These are phyloP conservation scores for Ranitomeya imitator DNA, from an alignment of 2,113 vertebrate species.

Conservation along the genomic window DNA sequence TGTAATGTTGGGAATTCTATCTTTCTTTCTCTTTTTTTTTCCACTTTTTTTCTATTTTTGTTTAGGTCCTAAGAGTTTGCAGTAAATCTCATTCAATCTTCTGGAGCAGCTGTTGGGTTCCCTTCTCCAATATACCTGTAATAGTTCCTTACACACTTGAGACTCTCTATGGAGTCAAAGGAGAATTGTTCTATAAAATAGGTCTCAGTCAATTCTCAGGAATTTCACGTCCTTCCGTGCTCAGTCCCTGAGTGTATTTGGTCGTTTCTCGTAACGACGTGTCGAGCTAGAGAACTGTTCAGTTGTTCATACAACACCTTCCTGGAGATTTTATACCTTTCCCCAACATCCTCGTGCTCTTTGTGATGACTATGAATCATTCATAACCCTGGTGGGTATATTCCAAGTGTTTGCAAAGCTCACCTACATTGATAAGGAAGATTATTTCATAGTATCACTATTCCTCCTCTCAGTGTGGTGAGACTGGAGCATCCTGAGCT, in stretches of 20 bases:
- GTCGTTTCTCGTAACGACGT: neutral
- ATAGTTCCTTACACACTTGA: constrained; percentile 20
- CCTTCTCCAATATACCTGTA: constrained; percentile 21
- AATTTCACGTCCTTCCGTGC: neutral
- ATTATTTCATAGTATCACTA: too few species aligned
- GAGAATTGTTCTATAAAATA: constrained; percentile 1
- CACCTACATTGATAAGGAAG: neutral
- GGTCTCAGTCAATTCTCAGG: neutral
- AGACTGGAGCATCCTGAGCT: too few species aligned
- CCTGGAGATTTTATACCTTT: neutral
- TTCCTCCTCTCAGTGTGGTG: too few species aligned
- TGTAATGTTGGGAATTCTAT: neutral
- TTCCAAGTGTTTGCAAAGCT: neutral
- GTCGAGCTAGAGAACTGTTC: neutral
- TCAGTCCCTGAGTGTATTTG: constrained; percentile 15
- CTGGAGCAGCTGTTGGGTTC: neutral
- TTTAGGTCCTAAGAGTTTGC: neutral
- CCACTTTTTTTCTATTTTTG: constrained; percentile 28
- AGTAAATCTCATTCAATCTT: constrained; percentile 16
- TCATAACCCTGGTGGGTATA: neutral
- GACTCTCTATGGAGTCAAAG: neutral
- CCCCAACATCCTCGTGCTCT: neutral
- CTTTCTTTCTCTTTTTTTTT: neutral
- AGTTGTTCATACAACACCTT: neutral
- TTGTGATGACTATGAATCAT: constrained; percentile 2